Conservation (phyloP, 2,113 vertebrate genomes). For the Parotia lawesii region DNA sequence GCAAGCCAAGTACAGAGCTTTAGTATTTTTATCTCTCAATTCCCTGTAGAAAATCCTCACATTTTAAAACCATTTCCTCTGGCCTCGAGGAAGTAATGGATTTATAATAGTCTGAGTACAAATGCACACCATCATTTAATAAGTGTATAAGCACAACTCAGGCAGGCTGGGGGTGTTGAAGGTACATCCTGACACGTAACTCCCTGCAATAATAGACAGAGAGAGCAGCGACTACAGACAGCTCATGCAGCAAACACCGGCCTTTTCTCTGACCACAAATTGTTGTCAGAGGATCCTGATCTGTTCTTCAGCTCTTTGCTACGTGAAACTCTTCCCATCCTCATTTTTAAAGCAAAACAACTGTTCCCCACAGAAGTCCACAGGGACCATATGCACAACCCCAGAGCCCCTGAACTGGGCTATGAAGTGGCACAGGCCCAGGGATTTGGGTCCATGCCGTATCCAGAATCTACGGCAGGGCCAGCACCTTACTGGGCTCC, state of each 20-base stretch:
- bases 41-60: conserved; percentile 11
- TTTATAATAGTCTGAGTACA: conserved; percentile 26
- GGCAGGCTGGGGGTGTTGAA: background rate
- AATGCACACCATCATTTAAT: conserved; percentile 34
- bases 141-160: background rate
- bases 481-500: background rate
- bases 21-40: background rate
- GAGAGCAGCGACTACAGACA: background rate
- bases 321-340: background rate
- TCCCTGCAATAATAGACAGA: background rate
- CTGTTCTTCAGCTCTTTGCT: background rate
- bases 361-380: background rate
- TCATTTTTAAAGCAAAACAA: background rate
- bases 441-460: background rate
- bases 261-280: background rate
- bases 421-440: background rate
- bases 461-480: background rate
- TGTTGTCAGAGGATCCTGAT: background rate
- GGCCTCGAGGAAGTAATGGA: background rate
- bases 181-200: background rate
- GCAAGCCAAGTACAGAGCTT: background rate
- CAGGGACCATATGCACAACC: background rate
- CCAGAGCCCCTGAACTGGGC: background rate
- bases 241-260: background rate
- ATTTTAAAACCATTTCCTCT: conserved; percentile 28